Percentiles rank a stretch among this genome's conserved stretches.
These are phyloP conservation scores for Omphaloscelis lunosa DNA, from an alignment of 2,888 invertebrate species.

Conservation along the genomic window DNA sequence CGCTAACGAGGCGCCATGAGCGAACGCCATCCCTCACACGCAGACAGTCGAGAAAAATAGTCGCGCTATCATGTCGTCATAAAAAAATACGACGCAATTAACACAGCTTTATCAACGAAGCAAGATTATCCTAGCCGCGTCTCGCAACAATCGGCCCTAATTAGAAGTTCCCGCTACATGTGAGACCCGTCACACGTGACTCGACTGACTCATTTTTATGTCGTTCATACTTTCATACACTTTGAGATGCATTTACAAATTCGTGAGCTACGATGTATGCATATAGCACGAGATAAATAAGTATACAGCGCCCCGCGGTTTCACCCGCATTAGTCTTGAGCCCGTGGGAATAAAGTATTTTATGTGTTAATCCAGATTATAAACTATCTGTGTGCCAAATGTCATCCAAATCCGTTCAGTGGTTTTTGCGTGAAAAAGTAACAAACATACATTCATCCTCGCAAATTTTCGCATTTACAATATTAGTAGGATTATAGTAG, in stretches of 20 bases:
- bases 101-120: conserved; percentile 35
- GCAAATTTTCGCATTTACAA: too few species aligned
- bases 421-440: too few species aligned
- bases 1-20: conserved; percentile 48
- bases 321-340: too few species aligned
- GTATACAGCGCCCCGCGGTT: too few species aligned
- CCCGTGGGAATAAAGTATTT: too few species aligned
- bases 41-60: conserved; percentile 17
- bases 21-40: conserved; percentile 1
- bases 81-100: conserved; percentile 36
- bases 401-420: too few species aligned
- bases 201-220: neutral
- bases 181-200: neutral
- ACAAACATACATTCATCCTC: too few species aligned
- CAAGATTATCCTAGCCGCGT: conserved; percentile 28
- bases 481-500: too few species aligned
- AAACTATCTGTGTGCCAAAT: too few species aligned
- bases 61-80: conserved; percentile 2
- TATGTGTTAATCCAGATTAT: too few species aligned
- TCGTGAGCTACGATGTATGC: neutral
- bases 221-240: too few species aligned
- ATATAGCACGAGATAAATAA: too few species aligned
- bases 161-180: conserved; percentile 3
- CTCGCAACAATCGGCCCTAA: conserved; percentile 21
- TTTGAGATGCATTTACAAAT: neutral